Base-by-base conservation (phyloP, 2,113 vertebrate genomes). In the Sitta europaea region DNA sequence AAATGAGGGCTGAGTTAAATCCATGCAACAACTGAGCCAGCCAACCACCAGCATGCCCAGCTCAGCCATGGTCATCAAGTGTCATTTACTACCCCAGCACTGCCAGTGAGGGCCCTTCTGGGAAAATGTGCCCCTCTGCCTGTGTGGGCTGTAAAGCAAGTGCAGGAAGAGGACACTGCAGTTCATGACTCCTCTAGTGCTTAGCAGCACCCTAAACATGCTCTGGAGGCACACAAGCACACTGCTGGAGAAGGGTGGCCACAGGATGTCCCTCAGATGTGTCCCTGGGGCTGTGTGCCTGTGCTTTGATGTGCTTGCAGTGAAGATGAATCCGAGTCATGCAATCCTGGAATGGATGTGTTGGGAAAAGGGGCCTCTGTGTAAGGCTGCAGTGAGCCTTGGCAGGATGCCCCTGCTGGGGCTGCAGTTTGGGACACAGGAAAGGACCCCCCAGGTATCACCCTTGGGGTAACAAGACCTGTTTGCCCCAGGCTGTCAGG, bases 21-120 rank as follows among this genome's bases (percentile, higher is more conserved):
- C 20, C 50, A 38, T 14, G 1, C 10, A 31, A 27, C 7, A 55
- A 53, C 27, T 21, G 10, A 82, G 25, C 48, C 43, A 75, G 48
- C 8, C 0, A 2, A 40, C 17, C 50, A 21, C 25, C 18, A 47
- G 53, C 1, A 1, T 2, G 16, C 18, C 36, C 2, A 1, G 15
- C 83, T 80, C n/a, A 76, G 75, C 45, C 0, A 0, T 2, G n/a
- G 10, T 17, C 72, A 17, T 28, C 1, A 1, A 40, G 45, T 1
- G 9, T 33, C 15, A 14, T 85, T 77, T 53, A 7, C 42, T 28
- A 14, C 23, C 14, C 4, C 0, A 43, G n/a, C 45, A 16, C 6
- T 27, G 48, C 20, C 10, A 3, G 31, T 10, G 53, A 75, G 45
- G 13, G 38, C 15, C 8, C 7, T 38, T 11, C 50, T 42, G 79